A percentile compares a stretch with the other conserved stretches of the same genome.
Conservation (phyloP, 1,140 invertebrate genomes). For the Microplitis mediator region DNA sequence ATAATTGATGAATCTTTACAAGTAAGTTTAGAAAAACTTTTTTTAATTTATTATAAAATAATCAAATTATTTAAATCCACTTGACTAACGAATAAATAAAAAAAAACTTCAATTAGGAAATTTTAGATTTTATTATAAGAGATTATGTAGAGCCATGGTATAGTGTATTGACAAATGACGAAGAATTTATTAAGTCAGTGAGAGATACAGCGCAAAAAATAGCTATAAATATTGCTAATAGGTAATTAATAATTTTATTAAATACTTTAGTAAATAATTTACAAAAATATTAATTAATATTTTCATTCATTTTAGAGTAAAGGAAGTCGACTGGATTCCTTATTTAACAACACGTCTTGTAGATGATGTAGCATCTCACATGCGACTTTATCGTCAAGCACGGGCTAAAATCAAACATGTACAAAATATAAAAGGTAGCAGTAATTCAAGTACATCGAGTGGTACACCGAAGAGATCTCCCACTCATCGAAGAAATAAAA, state of each 20-base stretch:
- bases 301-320: constrained; percentile 67
- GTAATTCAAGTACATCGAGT: constrained; percentile 56
- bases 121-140: constrained; percentile 75
- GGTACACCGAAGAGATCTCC: constrained; percentile 61
- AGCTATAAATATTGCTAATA: constrained; percentile 66
- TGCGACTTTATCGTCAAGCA: constrained; percentile 80
- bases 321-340: constrained; percentile 88
- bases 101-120: constrained; percentile 58
- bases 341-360: constrained; percentile 85
- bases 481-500: constrained; percentile 71
- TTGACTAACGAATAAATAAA: neutral
- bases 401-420: constrained; percentile 66
- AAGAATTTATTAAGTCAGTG: constrained; percentile 65
- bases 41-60: neutral
- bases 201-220: constrained; percentile 65
- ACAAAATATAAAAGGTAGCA: constrained; percentile 37
- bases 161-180: constrained; percentile 62
- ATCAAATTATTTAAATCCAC: constrained; percentile 5
- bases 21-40: constrained; percentile 41
- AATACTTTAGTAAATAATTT: neutral
- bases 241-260: constrained; percentile 43
- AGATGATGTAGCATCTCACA: constrained; percentile 88
- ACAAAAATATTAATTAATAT: neutral
- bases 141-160: constrained; percentile 86
- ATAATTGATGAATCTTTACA: constrained; percentile 75